phyloP scores from a whole-genome alignment of 2,113 vertebrate species.

The Muscicapa adusta region DNA sequence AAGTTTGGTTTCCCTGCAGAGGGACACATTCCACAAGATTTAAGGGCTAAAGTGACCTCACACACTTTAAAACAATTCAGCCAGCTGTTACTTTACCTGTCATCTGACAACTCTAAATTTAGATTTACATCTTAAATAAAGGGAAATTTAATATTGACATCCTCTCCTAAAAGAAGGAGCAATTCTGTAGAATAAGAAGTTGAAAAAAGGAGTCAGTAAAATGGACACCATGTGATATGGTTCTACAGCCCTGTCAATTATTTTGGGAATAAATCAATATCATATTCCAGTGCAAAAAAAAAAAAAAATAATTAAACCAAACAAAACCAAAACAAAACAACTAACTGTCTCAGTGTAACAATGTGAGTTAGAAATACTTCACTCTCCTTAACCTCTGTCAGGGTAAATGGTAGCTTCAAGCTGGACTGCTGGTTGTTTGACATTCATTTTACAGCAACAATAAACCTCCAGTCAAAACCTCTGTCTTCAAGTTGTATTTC shows the following conservation, averaged over 20 bases:
- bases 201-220: not conserved
- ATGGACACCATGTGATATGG: rapidly evolving
- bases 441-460: not conserved
- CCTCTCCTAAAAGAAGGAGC: not conserved
- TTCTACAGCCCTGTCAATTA: not conserved
- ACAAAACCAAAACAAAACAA: not conserved
- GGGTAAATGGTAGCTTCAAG: not conserved
- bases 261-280: not conserved
- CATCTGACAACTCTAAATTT: not conserved
- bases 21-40: not conserved
- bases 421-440: not conserved
- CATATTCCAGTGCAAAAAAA: not conserved
- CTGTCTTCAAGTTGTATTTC: not conserved
- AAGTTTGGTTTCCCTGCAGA: not conserved
- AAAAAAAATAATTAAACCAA: not conserved
- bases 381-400: not conserved
- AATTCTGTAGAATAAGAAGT: not conserved
- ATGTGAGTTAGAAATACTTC: not conserved
- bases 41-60: not conserved
- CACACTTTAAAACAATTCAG: not conserved
- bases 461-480: not conserved
- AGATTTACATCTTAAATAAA: not conserved
- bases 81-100: not conserved
- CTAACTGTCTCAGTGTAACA: not conserved
- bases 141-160: not conserved